A percentile compares a stretch with the other conserved stretches of the same genome.
Evolutionary conservation across 2,113 vertebrate genomes (phyloP).

Genomic region (Cyprinus carpio): DNA sequence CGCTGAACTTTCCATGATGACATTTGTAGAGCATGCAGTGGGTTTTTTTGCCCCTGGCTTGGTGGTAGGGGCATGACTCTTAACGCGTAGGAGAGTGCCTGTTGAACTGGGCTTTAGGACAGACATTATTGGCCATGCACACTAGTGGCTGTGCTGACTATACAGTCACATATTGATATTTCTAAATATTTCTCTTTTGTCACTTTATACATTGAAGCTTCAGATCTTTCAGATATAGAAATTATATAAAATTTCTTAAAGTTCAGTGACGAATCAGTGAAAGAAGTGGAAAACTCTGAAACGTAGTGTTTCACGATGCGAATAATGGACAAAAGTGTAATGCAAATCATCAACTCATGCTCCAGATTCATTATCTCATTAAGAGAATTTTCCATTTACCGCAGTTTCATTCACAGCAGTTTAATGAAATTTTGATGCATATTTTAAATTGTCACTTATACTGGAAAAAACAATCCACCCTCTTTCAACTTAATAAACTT

Average conservation of each 20-base stretch:
- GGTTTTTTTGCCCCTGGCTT: slow-evolving; percentile 22
- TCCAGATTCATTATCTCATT: background rate
- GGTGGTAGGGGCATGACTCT: background rate
- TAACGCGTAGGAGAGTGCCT: slow-evolving; percentile 19
- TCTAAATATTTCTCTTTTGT: background rate
- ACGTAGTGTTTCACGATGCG: background rate
- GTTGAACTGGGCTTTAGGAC: background rate
- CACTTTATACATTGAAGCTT: background rate
- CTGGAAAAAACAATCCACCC: too few relatives aligned
- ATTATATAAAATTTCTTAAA: background rate
- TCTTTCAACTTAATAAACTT: too few relatives aligned
- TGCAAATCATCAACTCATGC: background rate
- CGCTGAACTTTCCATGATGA: slow-evolving; percentile 59
- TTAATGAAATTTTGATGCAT: background rate
- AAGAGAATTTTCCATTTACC: background rate
- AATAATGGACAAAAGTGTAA: background rate
- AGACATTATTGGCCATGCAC: background rate
- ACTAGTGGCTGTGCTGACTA: background rate
- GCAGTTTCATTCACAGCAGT: background rate
- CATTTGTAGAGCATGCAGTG: slow-evolving; percentile 44
- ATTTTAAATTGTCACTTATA: too few relatives aligned
- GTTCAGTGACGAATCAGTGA: background rate
- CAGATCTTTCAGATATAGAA: background rate
- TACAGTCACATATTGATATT: background rate
- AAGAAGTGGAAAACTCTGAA: background rate